Evolutionary conservation across 2,888 invertebrate genomes (phyloP).

Genomic region (Trichogramma dendrolimi): DNA sequence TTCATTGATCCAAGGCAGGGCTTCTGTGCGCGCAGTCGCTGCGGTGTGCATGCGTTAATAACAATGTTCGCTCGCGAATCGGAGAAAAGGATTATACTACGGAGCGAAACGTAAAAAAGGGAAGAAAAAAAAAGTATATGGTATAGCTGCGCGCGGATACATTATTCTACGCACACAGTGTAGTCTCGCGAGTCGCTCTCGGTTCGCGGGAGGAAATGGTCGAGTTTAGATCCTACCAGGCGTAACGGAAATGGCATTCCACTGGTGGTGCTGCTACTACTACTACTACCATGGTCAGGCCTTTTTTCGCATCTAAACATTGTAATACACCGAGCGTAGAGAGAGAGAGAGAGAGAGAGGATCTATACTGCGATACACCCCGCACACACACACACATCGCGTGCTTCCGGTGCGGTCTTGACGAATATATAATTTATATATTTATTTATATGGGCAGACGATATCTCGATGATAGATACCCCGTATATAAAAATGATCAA

Average conservation of each 20-base stretch:
- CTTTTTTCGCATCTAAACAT: too few relatives aligned
- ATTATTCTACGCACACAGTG: slow-evolving; percentile 4
- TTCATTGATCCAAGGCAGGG: too few relatives aligned
- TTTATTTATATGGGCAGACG: too few relatives aligned
- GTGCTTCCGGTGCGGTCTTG: slow-evolving; percentile 18
- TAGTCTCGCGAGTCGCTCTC: slow-evolving; percentile 5
- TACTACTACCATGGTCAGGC: too few relatives aligned
- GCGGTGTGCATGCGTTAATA: not conserved
- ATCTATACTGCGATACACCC: too few relatives aligned
- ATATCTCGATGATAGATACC: too few relatives aligned
- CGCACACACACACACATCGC: not conserved
- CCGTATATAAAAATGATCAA: too few relatives aligned
- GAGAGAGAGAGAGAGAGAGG: too few relatives aligned
- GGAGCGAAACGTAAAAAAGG: not conserved
- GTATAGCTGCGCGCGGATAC: not conserved
- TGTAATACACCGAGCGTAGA: too few relatives aligned
- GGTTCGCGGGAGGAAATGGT: slow-evolving; percentile 13
- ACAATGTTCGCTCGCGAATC: too few relatives aligned
- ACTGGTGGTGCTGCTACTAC: not conserved
- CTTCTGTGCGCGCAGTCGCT: not conserved
- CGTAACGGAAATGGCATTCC: slow-evolving; percentile 21
- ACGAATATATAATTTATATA: too few relatives aligned
- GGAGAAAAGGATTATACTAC: not conserved
- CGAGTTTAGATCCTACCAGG: slow-evolving; percentile 22
- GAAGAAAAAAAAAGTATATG: not conserved